phyloP scores from a whole-genome alignment of 2,888 invertebrate genomes.

The Digitonthophagus gazella region DNA sequence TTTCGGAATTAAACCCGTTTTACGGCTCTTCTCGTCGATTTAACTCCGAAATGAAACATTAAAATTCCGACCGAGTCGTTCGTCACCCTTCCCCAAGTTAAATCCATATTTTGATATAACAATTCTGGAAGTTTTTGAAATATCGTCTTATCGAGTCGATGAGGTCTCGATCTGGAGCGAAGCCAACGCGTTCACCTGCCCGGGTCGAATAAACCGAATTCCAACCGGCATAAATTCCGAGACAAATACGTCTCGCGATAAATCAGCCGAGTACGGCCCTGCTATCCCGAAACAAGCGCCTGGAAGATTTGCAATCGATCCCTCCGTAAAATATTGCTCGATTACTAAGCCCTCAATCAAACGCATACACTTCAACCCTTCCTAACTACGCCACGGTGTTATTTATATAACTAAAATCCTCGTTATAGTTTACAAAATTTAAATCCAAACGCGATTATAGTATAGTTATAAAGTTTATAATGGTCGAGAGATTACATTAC shows the following conservation, averaged over 20 bases:
- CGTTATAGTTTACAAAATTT: not conserved
- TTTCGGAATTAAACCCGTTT: not conserved
- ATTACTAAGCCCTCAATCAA: not conserved
- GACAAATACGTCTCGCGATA: conserved; percentile 19
- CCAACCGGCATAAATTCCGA: conserved; percentile 21
- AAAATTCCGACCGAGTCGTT: not conserved
- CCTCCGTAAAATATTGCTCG: conserved; percentile 12
- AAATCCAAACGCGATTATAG: not conserved
- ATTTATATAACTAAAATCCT: not conserved
- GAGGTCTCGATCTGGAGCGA: not conserved
- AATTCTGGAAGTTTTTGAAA: not conserved
- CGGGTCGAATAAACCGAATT: conserved; percentile 16
- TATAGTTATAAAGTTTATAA: too few species aligned
- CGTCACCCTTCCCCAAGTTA: not conserved
- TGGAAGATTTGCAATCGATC: conserved; percentile 22
- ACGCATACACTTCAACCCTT: not conserved
- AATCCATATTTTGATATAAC: not conserved
- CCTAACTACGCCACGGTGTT: not conserved
- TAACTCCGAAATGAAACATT: not conserved
- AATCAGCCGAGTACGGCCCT: conserved; percentile 18
- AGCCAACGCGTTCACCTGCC: not conserved
- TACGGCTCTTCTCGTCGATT: not conserved
- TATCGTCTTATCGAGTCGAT: not conserved
- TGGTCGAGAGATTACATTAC: too few species aligned
- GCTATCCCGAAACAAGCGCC: not conserved